Conservation (phyloP, 2,888 invertebrate genomes). For the Drosophila meridiana region DNA sequence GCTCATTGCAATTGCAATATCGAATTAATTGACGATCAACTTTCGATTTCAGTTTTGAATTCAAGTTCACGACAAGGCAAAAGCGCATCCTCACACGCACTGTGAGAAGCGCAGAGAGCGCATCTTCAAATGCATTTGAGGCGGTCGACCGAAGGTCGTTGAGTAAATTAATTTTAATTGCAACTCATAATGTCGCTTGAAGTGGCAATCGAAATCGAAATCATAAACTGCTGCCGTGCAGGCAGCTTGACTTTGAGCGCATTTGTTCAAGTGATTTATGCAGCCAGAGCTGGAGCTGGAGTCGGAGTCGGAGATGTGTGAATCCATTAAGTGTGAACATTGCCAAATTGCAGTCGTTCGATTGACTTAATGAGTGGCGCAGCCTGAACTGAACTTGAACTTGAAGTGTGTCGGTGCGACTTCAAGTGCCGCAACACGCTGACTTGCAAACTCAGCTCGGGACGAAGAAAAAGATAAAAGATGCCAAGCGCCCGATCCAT, state of each 20-base stretch:
- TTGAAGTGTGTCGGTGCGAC: conserved; percentile 60
- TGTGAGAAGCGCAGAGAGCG: conserved; percentile 30
- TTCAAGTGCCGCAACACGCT: conserved; percentile 29
- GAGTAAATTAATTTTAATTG: conserved; percentile 67
- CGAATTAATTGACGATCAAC: conserved; percentile 11
- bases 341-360: conserved; percentile 67
- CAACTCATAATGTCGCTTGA: conserved; percentile 31
- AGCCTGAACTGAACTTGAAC: conserved; percentile 74
- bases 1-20: conserved; percentile 25
- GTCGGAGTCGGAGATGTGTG: conserved; percentile 37
- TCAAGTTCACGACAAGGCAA: conserved; percentile 62
- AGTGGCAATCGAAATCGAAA: conserved; percentile 45
- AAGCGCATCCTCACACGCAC: conserved; percentile 64
- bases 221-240: conserved; percentile 31
- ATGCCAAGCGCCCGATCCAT: conserved; percentile 42
- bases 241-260: conserved; percentile 72
- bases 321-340: conserved; percentile 72
- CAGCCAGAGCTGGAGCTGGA: conserved; percentile 26
- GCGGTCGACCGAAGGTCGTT: conserved; percentile 59
- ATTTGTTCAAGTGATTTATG: conserved; percentile 61
- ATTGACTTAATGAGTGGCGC: conserved; percentile 61
- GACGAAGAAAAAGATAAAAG: conserved; percentile 27
- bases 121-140: conserved; percentile 71
- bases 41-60: conserved; percentile 41
- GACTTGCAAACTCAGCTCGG: conserved; percentile 32